Conservation (phyloP, 2,113 vertebrate species). For the Lampris megalopsis region DNA sequence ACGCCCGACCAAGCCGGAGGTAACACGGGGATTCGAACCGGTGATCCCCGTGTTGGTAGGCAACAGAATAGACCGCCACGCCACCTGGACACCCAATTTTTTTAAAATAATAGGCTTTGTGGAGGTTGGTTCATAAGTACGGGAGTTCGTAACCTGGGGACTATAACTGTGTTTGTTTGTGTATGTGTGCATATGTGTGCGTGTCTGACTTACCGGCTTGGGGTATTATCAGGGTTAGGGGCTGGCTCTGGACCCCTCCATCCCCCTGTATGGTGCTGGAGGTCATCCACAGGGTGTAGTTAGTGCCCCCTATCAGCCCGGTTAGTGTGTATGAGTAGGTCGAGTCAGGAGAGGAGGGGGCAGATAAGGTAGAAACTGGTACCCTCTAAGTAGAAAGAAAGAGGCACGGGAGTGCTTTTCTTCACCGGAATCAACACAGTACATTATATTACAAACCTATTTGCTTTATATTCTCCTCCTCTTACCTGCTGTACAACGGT, state of each 20-base stretch:
- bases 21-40: too few relatives aligned
- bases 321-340: slow-evolving; percentile 61
- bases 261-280: slow-evolving; percentile 91
- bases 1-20: too few relatives aligned
- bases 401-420: neutral
- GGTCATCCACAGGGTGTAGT: slow-evolving; percentile 85
- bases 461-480: slow-evolving; percentile 21
- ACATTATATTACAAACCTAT: neutral
- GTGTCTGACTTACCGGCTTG: slow-evolving; percentile 85
- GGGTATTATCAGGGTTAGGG: slow-evolving; percentile 84
- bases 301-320: slow-evolving; percentile 70
- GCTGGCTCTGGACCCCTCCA: slow-evolving; percentile 85
- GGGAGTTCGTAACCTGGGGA: too few relatives aligned
- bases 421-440: neutral
- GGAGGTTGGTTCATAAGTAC: too few relatives aligned
- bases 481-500: slow-evolving; percentile 86
- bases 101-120: too few relatives aligned
- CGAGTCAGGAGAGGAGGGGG: slow-evolving; percentile 24
- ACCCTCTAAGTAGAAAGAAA: slow-evolving; percentile 63
- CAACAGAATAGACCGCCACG: too few relatives aligned
- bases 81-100: too few relatives aligned
- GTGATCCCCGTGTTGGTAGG: too few relatives aligned
- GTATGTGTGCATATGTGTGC: slow-evolving; percentile 12
- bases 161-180: neutral
- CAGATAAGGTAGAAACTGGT: slow-evolving; percentile 42